These are phyloP conservation scores for Rhagoletis pomonella DNA, from an alignment of 1,140 invertebrate genomes.

Conservation along the genomic window DNA sequence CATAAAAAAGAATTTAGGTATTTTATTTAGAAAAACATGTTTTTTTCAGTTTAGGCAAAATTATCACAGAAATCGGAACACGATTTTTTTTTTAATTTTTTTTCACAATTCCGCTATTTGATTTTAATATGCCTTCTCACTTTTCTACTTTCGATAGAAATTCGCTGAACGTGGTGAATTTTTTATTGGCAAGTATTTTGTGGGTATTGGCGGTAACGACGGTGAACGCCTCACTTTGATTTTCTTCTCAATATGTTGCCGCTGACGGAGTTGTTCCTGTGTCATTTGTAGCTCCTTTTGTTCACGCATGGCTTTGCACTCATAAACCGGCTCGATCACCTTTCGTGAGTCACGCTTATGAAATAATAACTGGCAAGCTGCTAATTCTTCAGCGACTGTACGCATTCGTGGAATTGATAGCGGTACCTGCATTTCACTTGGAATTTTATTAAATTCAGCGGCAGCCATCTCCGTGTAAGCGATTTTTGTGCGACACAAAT, in stretches of 20 bases:
- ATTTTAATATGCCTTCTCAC: too few species aligned
- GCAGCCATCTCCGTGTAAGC: not conserved
- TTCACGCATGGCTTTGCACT: not conserved
- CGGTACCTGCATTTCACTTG: not conserved
- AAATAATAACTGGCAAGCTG: conserved; percentile 4
- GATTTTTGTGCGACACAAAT: not conserved
- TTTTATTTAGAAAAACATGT: too few species aligned
- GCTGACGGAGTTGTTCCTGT: not conserved
- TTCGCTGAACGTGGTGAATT: too few species aligned
- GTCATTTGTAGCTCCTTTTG: not conserved
- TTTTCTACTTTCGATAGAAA: too few species aligned
- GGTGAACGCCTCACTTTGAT: too few species aligned
- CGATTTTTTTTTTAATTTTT: too few species aligned
- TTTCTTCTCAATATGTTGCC: not conserved
- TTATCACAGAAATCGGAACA: too few species aligned
- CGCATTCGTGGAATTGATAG: not conserved
- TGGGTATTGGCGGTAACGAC: too few species aligned
- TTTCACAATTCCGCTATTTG: not conserved
- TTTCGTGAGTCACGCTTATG: conserved; percentile 2
- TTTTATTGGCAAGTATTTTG: too few species aligned
- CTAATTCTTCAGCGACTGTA: conserved; percentile 1
- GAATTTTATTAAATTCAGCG: not conserved
- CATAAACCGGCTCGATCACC: conserved; percentile 37
- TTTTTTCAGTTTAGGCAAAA: too few species aligned
- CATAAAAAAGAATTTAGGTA: too few species aligned